Evolutionary conservation across 2,888 invertebrate species (phyloP).

Genomic region (Acanthoscelides obtectus): DNA sequence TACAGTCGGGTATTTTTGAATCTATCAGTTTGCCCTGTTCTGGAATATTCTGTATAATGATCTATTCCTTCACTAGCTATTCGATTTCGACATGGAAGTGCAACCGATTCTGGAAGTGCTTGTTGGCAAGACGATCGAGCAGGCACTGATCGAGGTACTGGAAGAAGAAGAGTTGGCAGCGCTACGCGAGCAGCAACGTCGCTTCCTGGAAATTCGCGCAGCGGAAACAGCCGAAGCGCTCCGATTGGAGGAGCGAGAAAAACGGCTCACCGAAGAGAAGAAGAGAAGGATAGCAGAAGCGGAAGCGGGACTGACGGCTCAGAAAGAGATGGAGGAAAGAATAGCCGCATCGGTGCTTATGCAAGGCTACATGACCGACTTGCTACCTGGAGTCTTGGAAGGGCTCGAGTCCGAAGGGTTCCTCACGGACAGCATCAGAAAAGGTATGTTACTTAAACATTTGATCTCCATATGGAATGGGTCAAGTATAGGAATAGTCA

Average conservation of each 20-base stretch:
- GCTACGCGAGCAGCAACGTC: slow-evolving; percentile 72
- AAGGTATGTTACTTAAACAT: slow-evolving; percentile 49
- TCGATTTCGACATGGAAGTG: slow-evolving; percentile 89
- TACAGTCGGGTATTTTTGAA: too few relatives aligned
- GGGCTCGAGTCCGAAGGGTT: slow-evolving; percentile 73
- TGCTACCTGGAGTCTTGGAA: slow-evolving; percentile 79
- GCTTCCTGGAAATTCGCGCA: slow-evolving; percentile 67
- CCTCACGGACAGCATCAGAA: slow-evolving; percentile 57
- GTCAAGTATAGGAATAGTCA: too few relatives aligned
- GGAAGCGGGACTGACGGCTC: slow-evolving; percentile 56
- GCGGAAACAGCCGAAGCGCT: slow-evolving; percentile 71
- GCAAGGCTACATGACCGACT: slow-evolving; percentile 80
- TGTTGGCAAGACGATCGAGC: slow-evolving; percentile 85
- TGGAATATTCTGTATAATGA: too few relatives aligned
- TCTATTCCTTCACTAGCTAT: slow-evolving; percentile 55
- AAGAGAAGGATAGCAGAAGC: slow-evolving; percentile 70
- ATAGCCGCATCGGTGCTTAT: slow-evolving; percentile 78
- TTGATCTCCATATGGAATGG: too few relatives aligned
- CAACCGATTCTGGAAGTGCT: slow-evolving; percentile 84
- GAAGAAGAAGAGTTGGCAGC: slow-evolving; percentile 89
- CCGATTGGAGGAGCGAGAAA: slow-evolving; percentile 75
- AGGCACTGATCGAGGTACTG: slow-evolving; percentile 82
- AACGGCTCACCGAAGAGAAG: slow-evolving; percentile 64
- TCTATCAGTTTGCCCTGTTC: too few relatives aligned
- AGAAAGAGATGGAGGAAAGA: slow-evolving; percentile 68